Conservation (phyloP, 2,113 vertebrate genomes). For the Chaetops frenatus region DNA sequence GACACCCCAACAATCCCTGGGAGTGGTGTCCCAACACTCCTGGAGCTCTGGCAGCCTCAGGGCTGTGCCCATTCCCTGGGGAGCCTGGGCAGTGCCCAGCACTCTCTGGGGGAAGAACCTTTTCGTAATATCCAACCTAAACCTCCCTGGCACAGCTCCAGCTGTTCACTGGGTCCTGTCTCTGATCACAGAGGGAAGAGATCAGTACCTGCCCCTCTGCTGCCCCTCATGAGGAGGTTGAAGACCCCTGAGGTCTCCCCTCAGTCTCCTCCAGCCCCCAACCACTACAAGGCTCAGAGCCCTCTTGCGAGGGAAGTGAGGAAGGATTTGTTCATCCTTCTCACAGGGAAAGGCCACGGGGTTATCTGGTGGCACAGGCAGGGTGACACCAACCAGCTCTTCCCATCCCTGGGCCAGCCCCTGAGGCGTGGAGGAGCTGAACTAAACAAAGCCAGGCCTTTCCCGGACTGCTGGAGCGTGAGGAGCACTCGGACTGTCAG, state of each 20-base stretch:
- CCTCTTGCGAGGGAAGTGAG: fast-evolving
- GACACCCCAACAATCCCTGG: background rate
- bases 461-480: background rate
- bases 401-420: background rate
- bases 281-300: fast-evolving
- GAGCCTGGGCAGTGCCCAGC: background rate
- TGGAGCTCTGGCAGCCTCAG: background rate
- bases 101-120: background rate
- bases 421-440: fast-evolving
- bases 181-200: background rate
- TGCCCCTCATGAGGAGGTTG: fast-evolving
- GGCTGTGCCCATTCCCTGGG: background rate
- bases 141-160: background rate
- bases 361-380: background rate
- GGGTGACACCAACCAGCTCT: background rate
- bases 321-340: background rate
- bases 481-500: background rate
- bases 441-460: background rate
- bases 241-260: background rate
- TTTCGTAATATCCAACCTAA: background rate
- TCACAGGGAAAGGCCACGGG: background rate
- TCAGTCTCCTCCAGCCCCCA: background rate
- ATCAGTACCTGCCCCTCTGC: background rate
- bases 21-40: fast-evolving
- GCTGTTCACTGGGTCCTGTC: background rate